Percentiles rank a stretch among this genome's conserved stretches.
Evolutionary conservation across 2,113 vertebrate genomes (phyloP).

Genomic region (Tragelaphus scriptus): DNA sequence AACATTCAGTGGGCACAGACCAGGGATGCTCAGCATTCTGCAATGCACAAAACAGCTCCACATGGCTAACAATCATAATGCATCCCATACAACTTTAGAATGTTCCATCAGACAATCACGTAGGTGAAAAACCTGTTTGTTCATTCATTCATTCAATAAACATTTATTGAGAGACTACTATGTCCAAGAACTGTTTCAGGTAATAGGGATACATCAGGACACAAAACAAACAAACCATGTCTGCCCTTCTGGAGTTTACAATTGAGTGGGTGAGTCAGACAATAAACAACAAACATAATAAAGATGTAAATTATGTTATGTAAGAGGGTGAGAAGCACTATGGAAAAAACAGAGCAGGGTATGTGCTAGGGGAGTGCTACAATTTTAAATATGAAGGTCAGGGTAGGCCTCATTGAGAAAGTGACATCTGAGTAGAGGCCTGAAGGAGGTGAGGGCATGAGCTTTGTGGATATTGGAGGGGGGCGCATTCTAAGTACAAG

Average conservation of each 20-base stretch:
- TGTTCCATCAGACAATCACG: not conserved
- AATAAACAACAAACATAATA: constrained; percentile 26
- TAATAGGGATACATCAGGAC: not conserved
- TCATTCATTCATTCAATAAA: constrained; percentile 28
- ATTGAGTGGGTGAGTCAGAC: not conserved
- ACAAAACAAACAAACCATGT: not conserved
- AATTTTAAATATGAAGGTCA: not conserved
- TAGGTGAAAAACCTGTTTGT: not conserved
- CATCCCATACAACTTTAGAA: not conserved
- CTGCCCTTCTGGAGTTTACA: not conserved
- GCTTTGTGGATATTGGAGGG: not conserved
- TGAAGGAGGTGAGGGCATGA: not conserved
- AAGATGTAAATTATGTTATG: not conserved
- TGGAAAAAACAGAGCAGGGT: not conserved
- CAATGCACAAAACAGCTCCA: not conserved
- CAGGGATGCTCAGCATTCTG: not conserved
- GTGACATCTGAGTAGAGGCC: not conserved
- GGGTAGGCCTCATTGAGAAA: constrained; percentile 20
- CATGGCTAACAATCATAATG: not conserved
- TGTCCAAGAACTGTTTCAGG: constrained; percentile 17
- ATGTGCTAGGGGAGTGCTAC: not conserved
- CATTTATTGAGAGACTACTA: constrained; percentile 6
- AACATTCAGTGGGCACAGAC: not conserved
- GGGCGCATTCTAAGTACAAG: not conserved
- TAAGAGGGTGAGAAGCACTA: not conserved